Base-by-base conservation (phyloP, 2,113 vertebrate genomes). In the Xyliphius kryptos region DNA sequence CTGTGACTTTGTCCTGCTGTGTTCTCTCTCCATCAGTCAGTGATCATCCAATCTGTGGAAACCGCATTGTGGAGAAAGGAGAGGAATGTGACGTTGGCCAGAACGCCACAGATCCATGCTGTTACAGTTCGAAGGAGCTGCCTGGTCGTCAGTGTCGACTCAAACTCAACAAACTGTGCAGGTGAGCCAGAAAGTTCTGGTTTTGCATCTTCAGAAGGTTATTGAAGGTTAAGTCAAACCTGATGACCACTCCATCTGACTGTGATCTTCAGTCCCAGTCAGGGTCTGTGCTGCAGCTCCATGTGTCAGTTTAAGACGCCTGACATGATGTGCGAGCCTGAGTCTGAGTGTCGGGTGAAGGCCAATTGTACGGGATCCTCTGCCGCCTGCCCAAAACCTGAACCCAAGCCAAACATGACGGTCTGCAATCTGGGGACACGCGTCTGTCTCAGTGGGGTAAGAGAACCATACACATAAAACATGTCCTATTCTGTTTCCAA, bases 1-100 rank as follows among this genome's bases (percentile, higher is more conserved):
- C 8, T 16, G 22, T 69, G n/a, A n/a, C n/a, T n/a, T n/a, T n/a
- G n/a, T n/a, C n/a, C n/a, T n/a, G n/a, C n/a, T n/a, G n/a, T 60
- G 11, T 41, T 2, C 76, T 40, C 53, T 71, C 16, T 40, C 63
- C 20, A 56, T 56, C 77, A 90, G 89, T 81, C 51, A 91, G 78
- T 6, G 81, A 85, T 59, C 81, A 80, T 47, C 90, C 90, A 55
- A 89, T 88, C 69, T 91, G 90, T 76, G 89, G 90, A 55, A 92
- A 91, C 78, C 86, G 68, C 21, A 87, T 91, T 1, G 75, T 89
- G 8, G 89, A 91, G 70, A 69, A 79, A 0, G 88, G 74, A 3
- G 90, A 92, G 67, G 82, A 90, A 63, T 91, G 90, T 11, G 90
- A 92, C 1, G 75, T 89, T 0, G 90, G 88, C 3, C 74, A 78